Base-by-base conservation (phyloP, 2,797 vertebrate species). In the Furcifer pardalis region DNA sequence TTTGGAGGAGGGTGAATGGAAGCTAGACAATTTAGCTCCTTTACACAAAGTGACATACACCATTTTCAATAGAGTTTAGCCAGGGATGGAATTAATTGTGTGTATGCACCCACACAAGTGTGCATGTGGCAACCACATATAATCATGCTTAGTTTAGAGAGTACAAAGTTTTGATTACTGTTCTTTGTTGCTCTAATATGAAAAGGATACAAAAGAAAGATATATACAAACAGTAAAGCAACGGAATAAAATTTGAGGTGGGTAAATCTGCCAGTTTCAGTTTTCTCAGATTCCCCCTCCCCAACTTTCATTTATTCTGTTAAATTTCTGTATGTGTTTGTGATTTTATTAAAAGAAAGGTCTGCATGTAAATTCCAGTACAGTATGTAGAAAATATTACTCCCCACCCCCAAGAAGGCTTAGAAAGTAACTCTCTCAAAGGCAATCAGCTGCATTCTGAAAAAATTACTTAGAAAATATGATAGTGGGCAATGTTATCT, bases 1-100 rank as follows among this genome's bases (percentile, higher is more conserved):
- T 68, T 81, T 85, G 40, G 52, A 81, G 27, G 49, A 77, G 27
- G 44, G 65, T 76, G 73, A 46, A 27, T 59, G 23, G n/a, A 76
- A 74, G 12, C 35, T 32, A 21, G 71, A 35, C 3, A 35, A 68
- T 30, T 23, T 56, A 46, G 27, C 10, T 40, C 21, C 2, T 13
- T 32, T 75, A 59, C 9, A n/a, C 42, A 68, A 80, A 56, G 27
- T 46, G 7, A 21, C 17, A n/a, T 42, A 12, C 37, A 44, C n/a
- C 68, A 79, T 79, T 35, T 32, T 46, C 30, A 83, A 35, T 77
- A 40, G 13, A 13, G 4, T 60, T 35, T 60, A 17, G 42, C 30
- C 44, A 10, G 6, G 27, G 30, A 30, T 71, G 19, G 69, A 30
- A 7, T 79, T 84, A 56, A 65, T 72, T 79, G 19, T 52, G 32